phyloP scores from a whole-genome alignment of 2,888 invertebrate genomes.

The Phalangium opilio region DNA sequence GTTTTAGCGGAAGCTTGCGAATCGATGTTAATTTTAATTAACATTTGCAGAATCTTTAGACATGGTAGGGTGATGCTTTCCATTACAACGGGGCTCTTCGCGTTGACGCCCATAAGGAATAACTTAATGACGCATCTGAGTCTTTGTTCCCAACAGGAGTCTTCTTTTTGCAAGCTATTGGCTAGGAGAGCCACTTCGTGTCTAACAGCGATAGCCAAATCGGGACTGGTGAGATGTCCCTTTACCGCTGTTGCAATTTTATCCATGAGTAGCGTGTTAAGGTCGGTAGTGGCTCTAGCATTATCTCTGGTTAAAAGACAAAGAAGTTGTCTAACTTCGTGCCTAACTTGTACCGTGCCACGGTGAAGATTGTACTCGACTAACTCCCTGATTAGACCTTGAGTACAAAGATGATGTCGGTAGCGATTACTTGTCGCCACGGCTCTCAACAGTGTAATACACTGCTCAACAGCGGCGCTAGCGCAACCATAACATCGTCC shows the following conservation, averaged over 20 bases:
- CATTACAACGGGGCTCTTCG: constrained; percentile 58
- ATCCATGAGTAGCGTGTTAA: constrained; percentile 64
- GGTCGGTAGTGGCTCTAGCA: constrained; percentile 58
- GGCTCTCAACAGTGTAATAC: constrained; percentile 74
- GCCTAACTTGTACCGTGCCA: constrained; percentile 46
- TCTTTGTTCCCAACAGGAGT: constrained; percentile 88
- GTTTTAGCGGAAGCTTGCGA: constrained; percentile 25
- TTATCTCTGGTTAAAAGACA: constrained; percentile 81
- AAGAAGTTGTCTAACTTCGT: constrained; percentile 72
- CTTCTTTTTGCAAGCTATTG: constrained; percentile 75
- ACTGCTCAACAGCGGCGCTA: constrained; percentile 81
- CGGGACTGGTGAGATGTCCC: constrained; percentile 41
- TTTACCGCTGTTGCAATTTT: constrained; percentile 47
- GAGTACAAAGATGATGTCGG: constrained; percentile 56
- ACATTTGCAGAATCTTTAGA: constrained; percentile 68
- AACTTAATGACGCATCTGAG: constrained; percentile 65
- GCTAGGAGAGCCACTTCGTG: constrained; percentile 79
- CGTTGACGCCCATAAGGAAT: constrained; percentile 52
- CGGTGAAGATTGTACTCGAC: constrained; percentile 74
- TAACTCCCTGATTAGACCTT: constrained; percentile 74
- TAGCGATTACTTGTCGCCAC: constrained; percentile 64
- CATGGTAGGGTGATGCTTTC: constrained; percentile 85
- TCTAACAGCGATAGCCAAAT: constrained; percentile 57
- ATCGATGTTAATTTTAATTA: constrained; percentile 38
- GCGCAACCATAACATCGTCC: constrained; percentile 43